Conservation (phyloP, 1,140 invertebrate species). For the Coenobita brevimanus region DNA sequence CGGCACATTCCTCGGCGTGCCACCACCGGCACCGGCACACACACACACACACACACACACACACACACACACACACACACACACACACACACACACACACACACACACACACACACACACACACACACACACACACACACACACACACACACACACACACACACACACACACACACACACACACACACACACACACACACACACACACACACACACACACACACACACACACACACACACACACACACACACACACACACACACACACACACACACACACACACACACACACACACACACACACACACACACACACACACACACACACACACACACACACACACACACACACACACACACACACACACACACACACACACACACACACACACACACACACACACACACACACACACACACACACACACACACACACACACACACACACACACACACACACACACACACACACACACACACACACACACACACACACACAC, state of each 20-base stretch:
- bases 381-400: neutral
- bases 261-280: neutral
- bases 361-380: neutral
- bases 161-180: constrained; percentile 9
- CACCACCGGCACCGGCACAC: neutral
- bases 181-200: constrained; percentile 18
- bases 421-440: neutral
- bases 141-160: constrained; percentile 8
- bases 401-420: neutral
- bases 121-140: neutral
- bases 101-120: neutral
- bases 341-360: constrained; percentile 14
- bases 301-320: constrained; percentile 12
- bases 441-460: constrained; percentile 19
- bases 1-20: constrained; percentile 41
- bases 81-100: constrained; percentile 13
- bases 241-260: neutral
- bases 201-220: constrained; percentile 13
- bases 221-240: neutral
- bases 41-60: neutral
- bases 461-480: neutral
- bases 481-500: constrained; percentile 18
- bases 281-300: constrained; percentile 10
- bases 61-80: constrained; percentile 10
- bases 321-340: constrained; percentile 15